Evolutionary conservation across 2,797 vertebrate species (phyloP), one percentile per base, ranked within the genome.

Genomic region (Scolopax bukidnonensis): DNA sequence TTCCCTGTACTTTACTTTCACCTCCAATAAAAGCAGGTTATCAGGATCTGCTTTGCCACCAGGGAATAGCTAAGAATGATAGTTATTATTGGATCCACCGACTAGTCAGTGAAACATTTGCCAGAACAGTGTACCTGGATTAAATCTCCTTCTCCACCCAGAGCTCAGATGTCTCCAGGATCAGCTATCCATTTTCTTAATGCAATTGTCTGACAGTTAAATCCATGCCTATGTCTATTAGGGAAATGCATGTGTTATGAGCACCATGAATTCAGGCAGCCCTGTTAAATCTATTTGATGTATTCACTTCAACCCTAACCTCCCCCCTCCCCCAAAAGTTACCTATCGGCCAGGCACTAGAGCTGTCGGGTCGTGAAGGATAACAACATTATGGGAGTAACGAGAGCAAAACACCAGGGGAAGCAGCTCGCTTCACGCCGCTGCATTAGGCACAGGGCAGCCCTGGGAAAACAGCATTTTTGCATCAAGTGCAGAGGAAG

Each of bases 111-210:
- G 87, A 95, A 89, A 95, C 84, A 32, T 65, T 2, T 73, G 61
- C 79, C 87, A 86, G 73, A 61, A 43, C 10, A 25, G 38, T 1
- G 4, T 27, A 79, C 91, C 90, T 71, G 87, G 85, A 81, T 79
- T 73, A 75, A 92, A 87, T 28, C 57, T 80, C 65, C 84, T 87
- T 16, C 83, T 91, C 69, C 68, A 65, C 24, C 61, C 87, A 50
- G 65, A 81, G 92, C 93, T 93, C 74, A 7, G 83, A 76, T 70
- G 67, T 87, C 82, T 96, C 63, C 41, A 89, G 80, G 89, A 84
- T 18, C 70, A 60, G 60, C 89, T 48, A 93, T 97, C 96, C 82
- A 33, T 96, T 96, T 95, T 79, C 95, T 79, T 94, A 94, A 96
- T 89, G 92, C 91, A 81, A 48, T 76, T 28, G 54, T 57, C 64